Evolutionary conservation across 1,140 invertebrate genomes (phyloP), one percentile per base, ranked within the genome.

Genomic region (Cotesia typhae): DNA sequence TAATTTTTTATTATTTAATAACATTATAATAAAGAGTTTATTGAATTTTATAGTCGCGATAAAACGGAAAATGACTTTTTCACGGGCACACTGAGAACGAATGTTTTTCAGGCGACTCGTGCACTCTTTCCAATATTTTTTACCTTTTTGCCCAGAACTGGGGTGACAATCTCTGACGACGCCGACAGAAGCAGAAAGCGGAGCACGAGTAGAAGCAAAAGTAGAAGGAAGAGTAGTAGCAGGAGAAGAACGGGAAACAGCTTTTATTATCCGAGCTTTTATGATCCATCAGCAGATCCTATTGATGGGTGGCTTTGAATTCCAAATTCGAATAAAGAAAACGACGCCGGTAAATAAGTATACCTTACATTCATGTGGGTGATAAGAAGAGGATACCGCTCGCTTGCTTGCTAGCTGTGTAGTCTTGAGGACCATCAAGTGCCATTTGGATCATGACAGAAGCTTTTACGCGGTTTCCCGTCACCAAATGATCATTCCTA

Each of bases 401-500:
- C 10, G 7, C 9, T 4, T 5, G 84, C 28, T 37, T 3, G 7
- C 9, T 4, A 14, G 17, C 5, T 55, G 53, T n/a, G 53, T 55
- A n/a, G 82, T 83, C 60, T 63, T 83, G 4, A 80, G 84, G n/a
- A 79, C 72, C 5, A 83, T 86, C 4, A 79, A 83, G 63, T 87
- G 87, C 71, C 77, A 80, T 60, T 76, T 83, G 1, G 80, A 86
- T 73, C 79, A 78, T 38, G 75, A 82, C 7, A 78, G 78, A 7
- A 83, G 82, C 28, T 84, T 84, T 71, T 77, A 80, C 59, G 82
- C 82, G 0, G 76, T 82, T 20, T 79, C 84, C 28, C 71, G 81
- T 35, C 82, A 87, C 83, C 78, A 5, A 83, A 78, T 17, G 77
- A 81, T 64, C 80, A 80, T 65, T 81, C 77, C 3, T 67, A 73